Evolutionary conservation across 2,888 invertebrate genomes (phyloP), one percentile per base, ranked within the genome.

Genomic region (Orthosia cruda): DNA sequence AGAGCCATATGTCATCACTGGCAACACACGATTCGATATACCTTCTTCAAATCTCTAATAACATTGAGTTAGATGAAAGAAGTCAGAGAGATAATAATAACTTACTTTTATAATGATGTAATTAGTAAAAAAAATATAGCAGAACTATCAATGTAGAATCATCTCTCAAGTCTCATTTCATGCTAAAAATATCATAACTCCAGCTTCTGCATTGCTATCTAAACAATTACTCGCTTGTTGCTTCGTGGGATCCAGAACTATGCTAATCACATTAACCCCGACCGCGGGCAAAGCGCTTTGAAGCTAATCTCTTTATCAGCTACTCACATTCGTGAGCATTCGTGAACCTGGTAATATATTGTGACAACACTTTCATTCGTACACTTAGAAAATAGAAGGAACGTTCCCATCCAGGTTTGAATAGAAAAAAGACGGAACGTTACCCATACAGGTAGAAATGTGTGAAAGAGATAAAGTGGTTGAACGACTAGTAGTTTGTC

Each of bases 261-360:
- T 82, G 84, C 79, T 82, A 87, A 87, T 84, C 73, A 69, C 18
- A 23, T 68, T 71, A 81, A 54, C 61, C 62, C 40, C 45, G 57
- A 71, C 65, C 67, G 71, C 74, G 61, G 74, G 65, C 63, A 69
- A 71, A 84, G 72, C 74, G 68, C 77, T 88, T 87, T 73, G 63
- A 57, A 79, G 81, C 80, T 86, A 89, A 89, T 89, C 85, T 85
- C 74, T 75, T 86, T 88, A 89, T 88, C 87, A 47, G 66, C 45
- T 23, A 72, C 76, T 71, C 78, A 77, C 86, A 84, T 86, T 83
- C 82, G 72, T 67, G 71, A 71, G 40, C 55, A 55, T 55, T 55
- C 55, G 55, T 15, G 55, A 68, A 59, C 77, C 18, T 50, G 16
- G 55, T 73, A 40, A 67, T 72, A 71, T 57, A 85, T 71, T 66